phyloP scores from a whole-genome alignment of 2,888 invertebrate genomes.

The Drosophila meridionalis region DNA sequence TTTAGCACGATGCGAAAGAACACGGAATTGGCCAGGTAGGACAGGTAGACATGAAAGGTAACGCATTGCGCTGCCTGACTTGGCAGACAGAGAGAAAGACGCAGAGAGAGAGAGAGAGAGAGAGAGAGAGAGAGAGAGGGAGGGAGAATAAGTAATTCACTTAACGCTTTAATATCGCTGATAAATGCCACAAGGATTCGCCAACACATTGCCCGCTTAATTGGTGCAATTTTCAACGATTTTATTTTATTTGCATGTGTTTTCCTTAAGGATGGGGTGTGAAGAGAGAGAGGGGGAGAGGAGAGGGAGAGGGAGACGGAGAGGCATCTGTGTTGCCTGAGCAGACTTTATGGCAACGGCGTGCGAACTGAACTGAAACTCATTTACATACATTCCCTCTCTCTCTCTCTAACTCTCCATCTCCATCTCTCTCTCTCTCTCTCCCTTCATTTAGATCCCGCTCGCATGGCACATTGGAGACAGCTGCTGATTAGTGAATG shows the following conservation, averaged over 20 bases:
- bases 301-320: background rate
- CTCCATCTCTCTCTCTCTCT: background rate
- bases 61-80: slow-evolving; percentile 65
- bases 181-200: slow-evolving; percentile 66
- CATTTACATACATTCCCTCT: slow-evolving; percentile 61
- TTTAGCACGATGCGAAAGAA: slow-evolving; percentile 21
- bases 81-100: slow-evolving; percentile 5
- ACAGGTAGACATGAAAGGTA: slow-evolving; percentile 80
- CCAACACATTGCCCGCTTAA: slow-evolving; percentile 72
- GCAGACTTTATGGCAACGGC: slow-evolving; percentile 76
- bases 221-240: slow-evolving; percentile 80
- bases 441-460: background rate
- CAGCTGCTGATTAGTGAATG: slow-evolving; percentile 25
- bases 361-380: slow-evolving; percentile 65
- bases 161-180: slow-evolving; percentile 83
- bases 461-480: slow-evolving; percentile 3
- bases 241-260: slow-evolving; percentile 73
- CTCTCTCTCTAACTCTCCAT: background rate
- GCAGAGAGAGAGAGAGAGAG: slow-evolving; percentile 25
- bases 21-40: slow-evolving; percentile 47
- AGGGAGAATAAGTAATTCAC: slow-evolving; percentile 80
- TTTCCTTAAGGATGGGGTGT: background rate
- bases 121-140: slow-evolving; percentile 17
- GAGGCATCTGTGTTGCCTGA: slow-evolving; percentile 32
- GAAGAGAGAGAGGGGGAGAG: background rate